phyloP scores from a whole-genome alignment of 1,140 invertebrate species.

The Trissolcus basalis region DNA sequence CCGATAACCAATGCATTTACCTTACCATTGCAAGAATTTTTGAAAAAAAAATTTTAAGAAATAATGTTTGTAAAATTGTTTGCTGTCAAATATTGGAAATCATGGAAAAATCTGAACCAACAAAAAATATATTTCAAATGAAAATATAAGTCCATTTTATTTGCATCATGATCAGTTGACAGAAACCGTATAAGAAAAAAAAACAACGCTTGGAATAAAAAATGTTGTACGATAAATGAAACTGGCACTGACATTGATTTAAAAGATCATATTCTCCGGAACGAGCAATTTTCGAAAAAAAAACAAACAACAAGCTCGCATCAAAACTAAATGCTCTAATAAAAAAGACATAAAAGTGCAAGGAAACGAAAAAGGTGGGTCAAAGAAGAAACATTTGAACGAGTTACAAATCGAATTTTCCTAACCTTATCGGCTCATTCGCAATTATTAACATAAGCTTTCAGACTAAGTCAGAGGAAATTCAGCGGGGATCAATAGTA shows the following conservation, averaged over 20 bases:
- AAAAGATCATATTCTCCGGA: conserved; percentile 30
- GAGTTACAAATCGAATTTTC: conserved; percentile 39
- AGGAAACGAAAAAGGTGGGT: conserved; percentile 3
- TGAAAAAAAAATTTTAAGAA: too few species aligned
- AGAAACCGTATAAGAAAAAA: conserved; percentile 3
- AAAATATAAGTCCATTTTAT: too few species aligned
- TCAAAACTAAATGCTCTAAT: conserved; percentile 35
- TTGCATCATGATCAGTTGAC: too few species aligned
- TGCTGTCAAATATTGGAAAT: too few species aligned
- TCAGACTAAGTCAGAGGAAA: too few species aligned
- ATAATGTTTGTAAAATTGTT: too few species aligned
- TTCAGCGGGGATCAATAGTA: too few species aligned
- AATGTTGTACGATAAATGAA: conserved; percentile 6
- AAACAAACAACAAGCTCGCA: conserved; percentile 42
- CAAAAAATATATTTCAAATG: too few species aligned
- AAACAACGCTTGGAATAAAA: conserved; percentile 11
- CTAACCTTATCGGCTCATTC: conserved; percentile 38
- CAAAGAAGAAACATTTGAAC: conserved; percentile 9
- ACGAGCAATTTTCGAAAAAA: conserved; percentile 24
- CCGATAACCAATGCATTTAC: too few species aligned
- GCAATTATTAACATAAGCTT: conserved; percentile 26
- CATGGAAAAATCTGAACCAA: too few species aligned
- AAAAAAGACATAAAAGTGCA: conserved; percentile 38
- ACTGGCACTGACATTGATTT: conserved; percentile 25
- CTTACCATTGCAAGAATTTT: too few species aligned